Base-by-base conservation (phyloP, 2,797 vertebrate genomes). In the Mormyrus proboscirostris region DNA sequence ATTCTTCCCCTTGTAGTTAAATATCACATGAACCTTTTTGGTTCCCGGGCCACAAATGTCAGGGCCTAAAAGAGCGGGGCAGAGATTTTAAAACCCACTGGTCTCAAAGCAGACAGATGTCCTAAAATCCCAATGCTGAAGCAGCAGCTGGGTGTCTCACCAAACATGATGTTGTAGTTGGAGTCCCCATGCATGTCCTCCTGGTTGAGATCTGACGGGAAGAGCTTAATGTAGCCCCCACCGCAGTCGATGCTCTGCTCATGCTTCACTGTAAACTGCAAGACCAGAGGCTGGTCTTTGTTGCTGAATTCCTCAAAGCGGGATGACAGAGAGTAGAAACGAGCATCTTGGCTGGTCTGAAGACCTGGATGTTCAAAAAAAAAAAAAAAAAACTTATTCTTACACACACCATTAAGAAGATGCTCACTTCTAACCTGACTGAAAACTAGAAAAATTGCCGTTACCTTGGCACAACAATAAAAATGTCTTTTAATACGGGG, bases 11-110 rank as follows among this genome's bases (percentile, higher is more conserved):
- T 97, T 96, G 92, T 98, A 97, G 93, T 94, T 94, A 88, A 98
- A 96, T 91, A 98, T 98, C 69, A 97, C 96, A 33, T 97, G 96
- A 73, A 98, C 97, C 91, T 97, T 97, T 93, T 98, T 98, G 86
- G 97, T 98, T 86, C 96, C 96, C 53, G 97, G 97, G 62, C 97
- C 97, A 91, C 97, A 98, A 89, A 98, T 97, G 93, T 98, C 97
- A 91, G 96, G 97, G 91, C 97, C 97, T 97, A 38, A 38, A 41
- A 86, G 10, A 16, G 33, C 7, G 88, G 25, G 4, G 44, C 33
- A 16, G 14, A 88, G 33, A 85, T 22, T 8, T 69, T 65, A 53
- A 76, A 51, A 84, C 88, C 88, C 14, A 25, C 14, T 44, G 51
- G 8, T 53, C 29, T 49, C n/a, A 44, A 44, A 41, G n/a, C 9